These are phyloP conservation scores for Mactra quadrangularis DNA, from an alignment of 1,140 invertebrate species.

Conservation along the genomic window DNA sequence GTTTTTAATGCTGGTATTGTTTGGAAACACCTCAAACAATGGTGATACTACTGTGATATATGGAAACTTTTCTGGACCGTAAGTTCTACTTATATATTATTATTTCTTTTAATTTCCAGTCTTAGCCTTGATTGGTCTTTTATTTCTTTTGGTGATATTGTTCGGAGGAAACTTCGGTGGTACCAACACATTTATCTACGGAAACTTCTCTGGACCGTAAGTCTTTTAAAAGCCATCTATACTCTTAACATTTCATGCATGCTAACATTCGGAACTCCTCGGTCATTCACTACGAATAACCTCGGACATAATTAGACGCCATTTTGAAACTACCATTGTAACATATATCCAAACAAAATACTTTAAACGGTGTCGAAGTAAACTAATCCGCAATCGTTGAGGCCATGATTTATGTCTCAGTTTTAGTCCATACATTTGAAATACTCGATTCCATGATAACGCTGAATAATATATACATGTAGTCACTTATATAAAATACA, in stretches of 20 bases:
- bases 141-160: not conserved
- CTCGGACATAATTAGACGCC: no score
- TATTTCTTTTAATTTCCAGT: slow-evolving; percentile 3
- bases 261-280: no score
- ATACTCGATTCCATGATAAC: no score
- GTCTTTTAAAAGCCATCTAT: not conserved
- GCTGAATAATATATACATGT: no score
- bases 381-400: not conserved
- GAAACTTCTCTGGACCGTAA: slow-evolving; percentile 27
- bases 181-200: slow-evolving; percentile 15
- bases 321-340: no score
- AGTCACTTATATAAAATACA: no score
- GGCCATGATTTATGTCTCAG: not conserved
- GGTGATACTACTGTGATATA: slow-evolving; percentile 38
- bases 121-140: not conserved
- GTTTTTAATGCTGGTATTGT: not conserved
- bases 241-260: not conserved
- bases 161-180: slow-evolving; percentile 1
- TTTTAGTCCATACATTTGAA: no score
- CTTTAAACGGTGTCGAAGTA: no score
- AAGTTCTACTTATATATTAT: slow-evolving; percentile 5
- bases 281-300: no score
- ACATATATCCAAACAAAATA: no score
- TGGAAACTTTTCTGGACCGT: slow-evolving; percentile 37
- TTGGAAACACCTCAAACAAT: not conserved